Conservation (phyloP, 2,888 invertebrate genomes). For the Anodontia alba region DNA sequence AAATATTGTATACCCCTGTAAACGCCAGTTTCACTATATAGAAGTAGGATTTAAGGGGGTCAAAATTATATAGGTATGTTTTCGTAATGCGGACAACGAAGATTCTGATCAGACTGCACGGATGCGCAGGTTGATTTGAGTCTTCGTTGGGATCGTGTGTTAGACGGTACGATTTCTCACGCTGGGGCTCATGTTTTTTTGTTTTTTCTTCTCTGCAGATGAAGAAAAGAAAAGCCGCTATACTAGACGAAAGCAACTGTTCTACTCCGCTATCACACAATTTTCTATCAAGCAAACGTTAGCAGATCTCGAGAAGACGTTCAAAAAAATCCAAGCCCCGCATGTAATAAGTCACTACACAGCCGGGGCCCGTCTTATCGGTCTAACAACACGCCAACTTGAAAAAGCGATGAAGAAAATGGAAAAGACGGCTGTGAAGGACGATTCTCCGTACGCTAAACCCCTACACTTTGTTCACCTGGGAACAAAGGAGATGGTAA, state of each 20-base stretch:
- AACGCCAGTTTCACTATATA: too few relatives aligned
- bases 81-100: too few relatives aligned
- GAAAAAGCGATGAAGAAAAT: conserved; percentile 66
- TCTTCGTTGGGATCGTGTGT: too few relatives aligned
- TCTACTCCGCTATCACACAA: conserved; percentile 73
- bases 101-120: too few relatives aligned
- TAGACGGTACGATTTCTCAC: too few relatives aligned
- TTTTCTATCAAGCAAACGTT: conserved; percentile 69
- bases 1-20: too few relatives aligned
- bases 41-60: too few relatives aligned
- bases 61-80: too few relatives aligned
- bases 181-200: too few relatives aligned
- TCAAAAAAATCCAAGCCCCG: conserved; percentile 59
- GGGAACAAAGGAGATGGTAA: background rate
- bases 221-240: conserved; percentile 50
- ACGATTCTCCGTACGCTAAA: conserved; percentile 75
- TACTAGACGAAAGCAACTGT: conserved; percentile 65
- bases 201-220: conserved; percentile 24
- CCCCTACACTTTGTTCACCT: conserved; percentile 69
- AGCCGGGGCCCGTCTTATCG: conserved; percentile 75
- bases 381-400: conserved; percentile 73
- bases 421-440: conserved; percentile 63
- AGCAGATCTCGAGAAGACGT: conserved; percentile 62
- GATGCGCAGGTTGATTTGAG: too few relatives aligned
- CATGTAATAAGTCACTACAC: conserved; percentile 76